Percentiles rank a stretch among this genome's conserved stretches.
These are phyloP conservation scores for Pantherophis alleghaniensis DNA, from an alignment of 2,797 vertebrate genomes.

Conservation along the genomic window DNA sequence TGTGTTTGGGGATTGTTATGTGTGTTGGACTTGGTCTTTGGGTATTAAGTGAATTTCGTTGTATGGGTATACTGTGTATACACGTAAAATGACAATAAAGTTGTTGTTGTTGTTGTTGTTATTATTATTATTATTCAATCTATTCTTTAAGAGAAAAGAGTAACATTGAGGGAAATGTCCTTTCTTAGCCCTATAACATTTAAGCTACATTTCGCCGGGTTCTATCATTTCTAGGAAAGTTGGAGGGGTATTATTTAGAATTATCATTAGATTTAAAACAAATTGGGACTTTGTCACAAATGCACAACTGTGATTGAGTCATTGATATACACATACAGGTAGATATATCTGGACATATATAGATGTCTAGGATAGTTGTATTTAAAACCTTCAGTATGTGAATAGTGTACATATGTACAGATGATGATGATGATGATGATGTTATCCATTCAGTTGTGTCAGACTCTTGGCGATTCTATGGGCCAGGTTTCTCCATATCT, in stretches of 20 bases:
- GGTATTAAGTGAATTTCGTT: no score
- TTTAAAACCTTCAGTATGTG: neutral
- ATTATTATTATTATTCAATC: neutral
- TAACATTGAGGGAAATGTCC: neutral
- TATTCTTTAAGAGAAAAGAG: neutral
- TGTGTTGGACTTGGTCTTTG: no score
- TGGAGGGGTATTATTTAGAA: neutral
- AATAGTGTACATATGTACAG: neutral
- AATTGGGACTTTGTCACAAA: neutral
- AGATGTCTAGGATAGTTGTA: neutral
- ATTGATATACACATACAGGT: neutral
- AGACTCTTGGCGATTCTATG: neutral
- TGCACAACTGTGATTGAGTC: no score
- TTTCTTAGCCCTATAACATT: neutral
- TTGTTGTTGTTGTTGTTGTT: no score
- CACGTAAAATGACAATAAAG: no score
- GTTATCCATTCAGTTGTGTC: neutral
- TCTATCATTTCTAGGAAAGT: neutral
- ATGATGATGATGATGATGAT: neutral
- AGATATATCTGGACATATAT: neutral
- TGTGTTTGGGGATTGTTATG: no score
- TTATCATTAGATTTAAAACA: neutral
- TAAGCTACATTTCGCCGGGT: neutral
- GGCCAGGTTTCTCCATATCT: neutral
- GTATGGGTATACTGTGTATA: no score